Base-by-base conservation (phyloP, 2,888 invertebrate species). In the Thymelicus lineola region DNA sequence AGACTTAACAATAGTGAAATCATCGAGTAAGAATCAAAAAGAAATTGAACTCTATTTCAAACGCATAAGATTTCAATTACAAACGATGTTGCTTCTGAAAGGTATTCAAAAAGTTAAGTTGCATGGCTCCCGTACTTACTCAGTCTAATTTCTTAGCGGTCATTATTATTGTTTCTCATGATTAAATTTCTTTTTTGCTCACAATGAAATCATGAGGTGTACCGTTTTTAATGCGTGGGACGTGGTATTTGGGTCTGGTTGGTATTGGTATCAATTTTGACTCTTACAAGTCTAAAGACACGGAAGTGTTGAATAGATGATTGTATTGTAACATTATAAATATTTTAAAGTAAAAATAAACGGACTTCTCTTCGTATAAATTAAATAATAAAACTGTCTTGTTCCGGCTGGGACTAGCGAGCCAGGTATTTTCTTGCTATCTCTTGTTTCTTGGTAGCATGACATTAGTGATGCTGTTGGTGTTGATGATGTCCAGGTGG, bases 161-260 rank as follows among this genome's bases (percentile, higher is more conserved):
- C 87, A 82, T 90, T 89, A 93, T 91, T 92, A 92, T 91, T 93
- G 91, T 93, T 93, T 93, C 93, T 91, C 92, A 92, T 93, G 91
- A 93, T 93, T 93, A 92, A 93, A 89, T 93, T 93, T 91, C 91
- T 93, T 93, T 92, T 91, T 91, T 88, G 88, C 87, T 83, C 78
- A 90, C 89, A 90, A 88, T 91, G 81, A 84, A 86, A 86, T 87
- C 85, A 87, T 82, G 86, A 81, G 82, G 82, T 86, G 83, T 86
- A 83, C 80, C 82, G 83, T 87, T 80, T 79, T 86, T 80, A 82
- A 38, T 58, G 69, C 80, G 83, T 84, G 82, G 81, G 84, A 84
- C 80, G 80, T 59, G 14, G 50, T 78, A 80, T 84, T 83, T 86
- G 82, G 77, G 79, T 79, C 50, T 17, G 9, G 6, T 45, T 57